These are phyloP conservation scores for Sesia apiformis DNA, from an alignment of 2,888 invertebrate species.

Conservation along the genomic window DNA sequence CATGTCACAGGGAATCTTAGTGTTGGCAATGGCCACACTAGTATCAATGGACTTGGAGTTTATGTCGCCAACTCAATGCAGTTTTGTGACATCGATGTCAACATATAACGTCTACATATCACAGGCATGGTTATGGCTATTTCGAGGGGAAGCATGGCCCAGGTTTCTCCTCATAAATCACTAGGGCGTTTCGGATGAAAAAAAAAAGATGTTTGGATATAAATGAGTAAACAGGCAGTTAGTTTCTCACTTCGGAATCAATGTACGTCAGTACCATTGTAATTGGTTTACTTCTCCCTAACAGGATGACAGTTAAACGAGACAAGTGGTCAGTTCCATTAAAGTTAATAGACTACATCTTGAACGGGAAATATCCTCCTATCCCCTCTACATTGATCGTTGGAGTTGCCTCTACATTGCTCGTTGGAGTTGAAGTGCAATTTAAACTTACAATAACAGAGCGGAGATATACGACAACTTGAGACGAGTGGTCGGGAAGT, in stretches of 20 bases:
- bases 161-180: too few relatives aligned
- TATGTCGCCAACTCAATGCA: too few relatives aligned
- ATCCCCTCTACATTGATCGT: background rate
- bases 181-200: too few relatives aligned
- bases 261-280: constrained; percentile 10
- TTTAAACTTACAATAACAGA: background rate
- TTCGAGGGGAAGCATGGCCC: too few relatives aligned
- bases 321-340: constrained; percentile 32
- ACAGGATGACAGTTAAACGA: constrained; percentile 37
- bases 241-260: background rate
- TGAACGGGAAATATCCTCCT: background rate
- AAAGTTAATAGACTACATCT: constrained; percentile 12
- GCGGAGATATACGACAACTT: background rate
- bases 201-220: too few relatives aligned
- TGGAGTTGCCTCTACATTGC: background rate
- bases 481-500: background rate
- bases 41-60: too few relatives aligned
- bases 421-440: background rate
- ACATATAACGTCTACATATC: too few relatives aligned
- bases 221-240: too few relatives aligned
- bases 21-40: too few relatives aligned
- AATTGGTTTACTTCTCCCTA: constrained; percentile 25
- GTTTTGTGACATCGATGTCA: too few relatives aligned
- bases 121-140: too few relatives aligned
- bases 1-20: too few relatives aligned